Evolutionary conservation across 2,888 invertebrate genomes (phyloP).

Genomic region (Pelosia muscerda): DNA sequence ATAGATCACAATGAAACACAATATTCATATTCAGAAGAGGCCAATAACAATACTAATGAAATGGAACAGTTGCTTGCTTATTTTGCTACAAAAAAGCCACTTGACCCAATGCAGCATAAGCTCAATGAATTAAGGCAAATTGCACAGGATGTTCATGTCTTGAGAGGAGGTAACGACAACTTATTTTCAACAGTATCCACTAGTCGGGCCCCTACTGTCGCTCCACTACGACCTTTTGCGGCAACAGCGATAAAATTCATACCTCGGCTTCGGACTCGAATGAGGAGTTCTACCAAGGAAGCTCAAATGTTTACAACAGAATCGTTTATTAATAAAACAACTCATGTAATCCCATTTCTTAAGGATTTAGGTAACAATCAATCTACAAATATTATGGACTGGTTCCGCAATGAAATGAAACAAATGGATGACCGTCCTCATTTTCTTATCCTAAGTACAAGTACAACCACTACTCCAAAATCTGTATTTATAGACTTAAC

Average conservation of each 20-base stretch:
- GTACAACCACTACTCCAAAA: constrained; percentile 45
- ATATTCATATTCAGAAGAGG: neutral
- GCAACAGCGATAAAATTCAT: constrained; percentile 27
- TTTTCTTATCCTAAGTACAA: constrained; percentile 33
- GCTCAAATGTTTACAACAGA: neutral
- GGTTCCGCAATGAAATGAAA: constrained; percentile 63
- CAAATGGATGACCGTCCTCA: constrained; percentile 19
- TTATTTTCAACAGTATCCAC: neutral
- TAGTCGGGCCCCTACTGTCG: neutral
- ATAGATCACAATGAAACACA: neutral
- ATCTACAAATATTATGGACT: constrained; percentile 62
- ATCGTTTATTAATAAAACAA: neutral
- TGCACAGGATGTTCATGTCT: neutral
- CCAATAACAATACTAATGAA: neutral
- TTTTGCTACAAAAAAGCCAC: neutral
- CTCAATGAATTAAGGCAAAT: neutral
- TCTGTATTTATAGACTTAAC: constrained; percentile 41
- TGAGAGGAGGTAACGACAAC: neutral
- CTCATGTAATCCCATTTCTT: constrained; percentile 12
- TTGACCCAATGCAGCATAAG: neutral
- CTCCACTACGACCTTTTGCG: neutral
- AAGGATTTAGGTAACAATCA: constrained; percentile 25
- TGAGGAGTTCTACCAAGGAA: too few relatives aligned
- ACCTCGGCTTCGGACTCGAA: constrained; percentile 3
- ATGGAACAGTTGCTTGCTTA: constrained; percentile 1